Evolutionary conservation across 2,888 invertebrate species (phyloP).

Genomic region (Augochlorella aurata): DNA sequence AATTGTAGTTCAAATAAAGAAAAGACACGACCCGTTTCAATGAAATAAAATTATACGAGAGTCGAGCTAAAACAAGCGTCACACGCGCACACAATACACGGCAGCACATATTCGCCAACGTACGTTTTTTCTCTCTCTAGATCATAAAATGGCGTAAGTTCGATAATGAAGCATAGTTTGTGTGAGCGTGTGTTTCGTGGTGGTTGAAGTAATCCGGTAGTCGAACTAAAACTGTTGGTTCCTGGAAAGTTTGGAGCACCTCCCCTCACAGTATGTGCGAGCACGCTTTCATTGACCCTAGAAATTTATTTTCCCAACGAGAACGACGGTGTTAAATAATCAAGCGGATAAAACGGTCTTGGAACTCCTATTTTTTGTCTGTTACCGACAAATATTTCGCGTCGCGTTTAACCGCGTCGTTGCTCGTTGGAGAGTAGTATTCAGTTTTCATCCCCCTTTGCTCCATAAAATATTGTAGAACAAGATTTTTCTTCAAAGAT

Average conservation of each 20-base stretch:
- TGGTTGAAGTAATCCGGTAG: slow-evolving; percentile 26
- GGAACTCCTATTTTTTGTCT: background rate
- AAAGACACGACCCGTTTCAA: background rate
- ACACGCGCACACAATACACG: slow-evolving; percentile 35
- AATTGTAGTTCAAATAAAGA: background rate
- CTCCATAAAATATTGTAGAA: slow-evolving; percentile 8
- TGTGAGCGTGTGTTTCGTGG: slow-evolving; percentile 61
- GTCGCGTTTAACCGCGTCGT: slow-evolving; percentile 18
- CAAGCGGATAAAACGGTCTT: background rate
- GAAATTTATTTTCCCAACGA: slow-evolving; percentile 22
- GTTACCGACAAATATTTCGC: background rate
- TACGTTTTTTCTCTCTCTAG: slow-evolving; percentile 48
- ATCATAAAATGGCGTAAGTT: slow-evolving; percentile 56
- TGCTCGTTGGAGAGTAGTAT: slow-evolving; percentile 17
- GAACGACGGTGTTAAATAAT: background rate
- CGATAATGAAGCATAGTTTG: slow-evolving; percentile 42
- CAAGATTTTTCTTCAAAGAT: slow-evolving; percentile 31
- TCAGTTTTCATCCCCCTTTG: background rate
- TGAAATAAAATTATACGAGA: background rate
- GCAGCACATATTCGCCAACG: slow-evolving; percentile 37
- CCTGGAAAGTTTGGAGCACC: slow-evolving; percentile 28
- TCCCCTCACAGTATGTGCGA: slow-evolving; percentile 7
- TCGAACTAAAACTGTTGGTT: slow-evolving; percentile 35
- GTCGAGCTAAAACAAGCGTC: background rate
- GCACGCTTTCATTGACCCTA: slow-evolving; percentile 40